A percentile compares a stretch with the other conserved stretches of the same genome.
Evolutionary conservation across 2,797 vertebrate species (phyloP).

Genomic region (Melanotaenia maccullochi): DNA sequence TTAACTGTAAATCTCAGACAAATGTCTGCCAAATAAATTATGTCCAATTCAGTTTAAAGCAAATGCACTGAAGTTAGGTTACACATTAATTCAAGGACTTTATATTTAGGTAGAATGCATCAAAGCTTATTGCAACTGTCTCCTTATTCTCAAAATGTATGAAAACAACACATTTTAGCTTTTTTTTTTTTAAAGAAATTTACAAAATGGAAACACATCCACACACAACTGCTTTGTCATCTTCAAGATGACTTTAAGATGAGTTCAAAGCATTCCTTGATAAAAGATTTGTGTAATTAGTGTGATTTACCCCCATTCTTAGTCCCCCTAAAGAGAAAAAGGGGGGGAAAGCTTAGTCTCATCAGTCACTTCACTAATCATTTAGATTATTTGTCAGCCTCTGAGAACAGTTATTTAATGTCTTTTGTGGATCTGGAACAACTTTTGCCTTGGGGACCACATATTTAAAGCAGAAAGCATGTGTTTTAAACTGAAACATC

Average conservation of each 20-base stretch:
- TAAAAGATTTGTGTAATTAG: background rate
- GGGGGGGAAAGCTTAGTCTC: background rate
- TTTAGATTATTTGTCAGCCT: slow-evolving; percentile 4
- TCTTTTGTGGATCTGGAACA: slow-evolving; percentile 9
- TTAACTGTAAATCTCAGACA: background rate
- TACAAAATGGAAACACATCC: too few species aligned
- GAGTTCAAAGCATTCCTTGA: background rate
- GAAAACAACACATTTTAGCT: too few species aligned
- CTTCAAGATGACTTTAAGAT: too few species aligned
- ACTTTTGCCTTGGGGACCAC: background rate
- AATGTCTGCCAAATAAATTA: background rate
- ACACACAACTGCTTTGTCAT: too few species aligned
- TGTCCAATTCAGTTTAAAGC: background rate
- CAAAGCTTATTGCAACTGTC: too few species aligned
- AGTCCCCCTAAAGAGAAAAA: background rate
- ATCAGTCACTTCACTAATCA: background rate
- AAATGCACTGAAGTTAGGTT: too few species aligned
- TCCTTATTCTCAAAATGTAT: too few species aligned
- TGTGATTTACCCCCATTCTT: background rate
- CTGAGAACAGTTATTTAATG: slow-evolving; percentile 16
- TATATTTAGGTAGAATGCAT: background rate
- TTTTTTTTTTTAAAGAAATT: too few species aligned
- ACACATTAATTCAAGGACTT: background rate
- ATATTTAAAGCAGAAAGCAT: slow-evolving; percentile 9
- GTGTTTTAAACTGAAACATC: slow-evolving; percentile 9